Percentiles rank a stretch among this genome's conserved stretches.
Evolutionary conservation across 2,113 vertebrate species (phyloP).

Genomic region (Sinocyclocheilus rhinocerous): DNA sequence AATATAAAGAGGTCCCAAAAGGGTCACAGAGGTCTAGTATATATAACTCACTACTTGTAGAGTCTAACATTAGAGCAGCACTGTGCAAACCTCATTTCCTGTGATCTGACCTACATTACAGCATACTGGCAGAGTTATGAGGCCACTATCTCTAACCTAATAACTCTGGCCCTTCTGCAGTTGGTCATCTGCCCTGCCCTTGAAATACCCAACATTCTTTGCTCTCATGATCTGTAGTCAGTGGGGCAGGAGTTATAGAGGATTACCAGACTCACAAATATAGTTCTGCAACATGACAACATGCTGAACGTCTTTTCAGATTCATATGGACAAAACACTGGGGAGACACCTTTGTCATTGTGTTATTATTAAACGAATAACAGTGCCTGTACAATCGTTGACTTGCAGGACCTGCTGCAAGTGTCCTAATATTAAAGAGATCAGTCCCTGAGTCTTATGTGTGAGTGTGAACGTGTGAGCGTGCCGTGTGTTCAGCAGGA

Average conservation of each 20-base stretch:
- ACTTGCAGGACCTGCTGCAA: neutral
- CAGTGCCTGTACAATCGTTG: neutral
- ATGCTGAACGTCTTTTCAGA: neutral
- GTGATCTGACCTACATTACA: constrained; percentile 46
- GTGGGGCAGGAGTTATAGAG: constrained; percentile 2
- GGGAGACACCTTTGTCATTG: neutral
- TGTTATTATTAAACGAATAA: neutral
- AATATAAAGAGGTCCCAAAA: neutral
- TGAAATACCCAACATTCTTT: constrained; percentile 54
- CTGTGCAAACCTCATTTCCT: neutral
- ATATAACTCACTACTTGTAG: constrained; percentile 38
- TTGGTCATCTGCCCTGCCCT: constrained; percentile 36
- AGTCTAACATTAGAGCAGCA: constrained; percentile 36
- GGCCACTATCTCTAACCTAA: constrained; percentile 25
- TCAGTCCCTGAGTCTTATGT: neutral
- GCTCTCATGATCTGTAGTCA: constrained; percentile 33
- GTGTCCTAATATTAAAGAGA: neutral
- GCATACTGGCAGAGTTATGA: constrained; percentile 65
- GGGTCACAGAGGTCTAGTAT: constrained; percentile 43
- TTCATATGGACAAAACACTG: neutral
- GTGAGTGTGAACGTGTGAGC: neutral
- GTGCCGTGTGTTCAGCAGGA: neutral
- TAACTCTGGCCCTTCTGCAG: constrained; percentile 57
- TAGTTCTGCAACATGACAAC: constrained; percentile 4
- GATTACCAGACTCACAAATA: constrained; percentile 13